A percentile compares a stretch with the other conserved stretches of the same genome.
These are phyloP conservation scores for Adelges cooleyi DNA, from an alignment of 1,140 invertebrate species.

Conservation along the genomic window DNA sequence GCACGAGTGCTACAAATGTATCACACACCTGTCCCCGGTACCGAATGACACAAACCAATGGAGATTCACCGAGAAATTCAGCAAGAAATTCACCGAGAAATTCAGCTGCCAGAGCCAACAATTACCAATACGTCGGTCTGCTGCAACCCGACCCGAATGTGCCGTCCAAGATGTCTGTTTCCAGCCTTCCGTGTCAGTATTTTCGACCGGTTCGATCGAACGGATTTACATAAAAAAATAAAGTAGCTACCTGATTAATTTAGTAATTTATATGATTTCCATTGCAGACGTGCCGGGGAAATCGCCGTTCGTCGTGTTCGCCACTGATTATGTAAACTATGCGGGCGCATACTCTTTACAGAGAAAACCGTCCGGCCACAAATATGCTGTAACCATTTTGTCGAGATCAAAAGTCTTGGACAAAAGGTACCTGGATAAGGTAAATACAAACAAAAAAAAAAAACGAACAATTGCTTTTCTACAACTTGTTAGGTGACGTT, in stretches of 20 bases:
- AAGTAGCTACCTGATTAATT: too few species aligned
- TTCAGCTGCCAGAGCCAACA: constrained; percentile 44
- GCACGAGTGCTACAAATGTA: too few species aligned
- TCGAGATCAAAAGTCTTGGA: constrained; percentile 57
- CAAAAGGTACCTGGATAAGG: constrained; percentile 53
- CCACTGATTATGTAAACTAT: constrained; percentile 61
- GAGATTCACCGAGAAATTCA: too few species aligned
- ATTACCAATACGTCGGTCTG: constrained; percentile 61
- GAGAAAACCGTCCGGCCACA: constrained; percentile 56
- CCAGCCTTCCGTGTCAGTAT: constrained; percentile 73
- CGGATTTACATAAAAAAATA: too few species aligned
- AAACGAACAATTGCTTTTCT: too few species aligned
- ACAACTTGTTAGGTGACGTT: too few species aligned
- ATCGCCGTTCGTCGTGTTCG: constrained; percentile 58
- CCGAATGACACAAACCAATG: too few species aligned
- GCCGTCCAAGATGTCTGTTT: constrained; percentile 56
- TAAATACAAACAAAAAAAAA: too few species aligned
- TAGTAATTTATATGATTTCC: constrained; percentile 1
- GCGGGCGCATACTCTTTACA: constrained; percentile 71
- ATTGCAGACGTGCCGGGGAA: constrained; percentile 56
- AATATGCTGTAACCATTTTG: constrained; percentile 64
- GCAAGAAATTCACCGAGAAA: too few species aligned
- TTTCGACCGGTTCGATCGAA: too few species aligned
- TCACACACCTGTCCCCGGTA: too few species aligned
- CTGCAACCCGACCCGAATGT: constrained; percentile 52